Evolutionary conservation across 2,113 vertebrate species (phyloP).

Genomic region (Lamprotornis superbus): DNA sequence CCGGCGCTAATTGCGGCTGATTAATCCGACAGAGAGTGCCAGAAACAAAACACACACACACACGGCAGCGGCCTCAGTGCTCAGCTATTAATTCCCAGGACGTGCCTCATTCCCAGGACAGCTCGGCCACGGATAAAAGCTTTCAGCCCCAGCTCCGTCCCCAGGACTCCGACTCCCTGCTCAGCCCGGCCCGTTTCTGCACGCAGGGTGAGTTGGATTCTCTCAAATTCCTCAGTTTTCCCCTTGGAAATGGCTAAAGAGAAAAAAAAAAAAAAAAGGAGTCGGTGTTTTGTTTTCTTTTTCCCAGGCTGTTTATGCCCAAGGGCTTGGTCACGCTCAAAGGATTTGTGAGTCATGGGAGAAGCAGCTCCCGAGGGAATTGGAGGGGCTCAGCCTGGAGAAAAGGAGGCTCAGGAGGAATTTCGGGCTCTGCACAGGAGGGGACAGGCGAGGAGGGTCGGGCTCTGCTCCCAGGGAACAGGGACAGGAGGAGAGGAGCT

Average conservation of each 20-base stretch:
- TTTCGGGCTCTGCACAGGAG: neutral
- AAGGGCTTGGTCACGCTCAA: neutral
- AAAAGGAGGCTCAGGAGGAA: neutral
- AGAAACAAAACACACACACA: neutral
- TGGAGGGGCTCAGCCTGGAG: neutral
- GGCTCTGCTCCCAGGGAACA: neutral
- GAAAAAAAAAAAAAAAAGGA: neutral
- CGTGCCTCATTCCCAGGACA: slow-evolving; percentile 16
- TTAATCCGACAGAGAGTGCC: neutral
- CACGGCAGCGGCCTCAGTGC: slow-evolving; percentile 10
- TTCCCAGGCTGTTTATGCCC: neutral
- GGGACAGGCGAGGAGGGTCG: rapidly evolving
- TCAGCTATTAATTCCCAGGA: slow-evolving; percentile 52
- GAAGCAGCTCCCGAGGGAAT: neutral
- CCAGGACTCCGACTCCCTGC: neutral
- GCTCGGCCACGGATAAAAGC: neutral
- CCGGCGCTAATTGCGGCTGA: slow-evolving; percentile 46
- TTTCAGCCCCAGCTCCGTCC: neutral
- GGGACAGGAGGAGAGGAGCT: neutral
- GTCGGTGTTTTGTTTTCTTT: neutral
- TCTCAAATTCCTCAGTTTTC: neutral
- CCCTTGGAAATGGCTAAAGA: neutral
- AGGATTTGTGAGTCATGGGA: neutral
- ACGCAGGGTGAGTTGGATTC: slow-evolving; percentile 18
- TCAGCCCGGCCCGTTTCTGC: neutral